Conservation (phyloP, 2,113 vertebrate genomes). For the Oxyruncus cristatus region DNA sequence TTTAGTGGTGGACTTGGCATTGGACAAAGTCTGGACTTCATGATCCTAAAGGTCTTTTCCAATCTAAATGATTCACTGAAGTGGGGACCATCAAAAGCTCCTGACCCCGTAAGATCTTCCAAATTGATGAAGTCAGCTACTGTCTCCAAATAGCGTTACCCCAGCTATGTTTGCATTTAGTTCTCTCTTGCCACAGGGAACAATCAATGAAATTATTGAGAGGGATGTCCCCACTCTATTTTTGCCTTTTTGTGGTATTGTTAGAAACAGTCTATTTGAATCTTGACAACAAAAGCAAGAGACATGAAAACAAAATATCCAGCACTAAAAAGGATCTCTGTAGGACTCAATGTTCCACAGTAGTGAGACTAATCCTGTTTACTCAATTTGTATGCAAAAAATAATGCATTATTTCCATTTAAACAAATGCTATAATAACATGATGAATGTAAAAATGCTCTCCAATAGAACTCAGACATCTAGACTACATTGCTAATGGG, state of each 20-base stretch:
- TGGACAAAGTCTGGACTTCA: neutral
- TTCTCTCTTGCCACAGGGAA: neutral
- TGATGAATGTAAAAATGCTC: neutral
- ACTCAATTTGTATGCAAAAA: conserved; percentile 18
- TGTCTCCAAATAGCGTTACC: neutral
- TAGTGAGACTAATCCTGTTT: conserved; percentile 30
- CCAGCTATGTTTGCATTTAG: neutral
- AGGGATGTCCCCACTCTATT: neutral
- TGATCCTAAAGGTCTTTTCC: neutral
- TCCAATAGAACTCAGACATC: neutral
- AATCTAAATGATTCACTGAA: neutral
- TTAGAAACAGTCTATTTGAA: neutral
- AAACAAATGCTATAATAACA: conserved; percentile 21
- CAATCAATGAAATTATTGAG: neutral
- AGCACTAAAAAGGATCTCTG: neutral
- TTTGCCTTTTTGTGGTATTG: neutral
- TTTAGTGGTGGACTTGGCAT: neutral
- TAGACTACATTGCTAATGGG: neutral
- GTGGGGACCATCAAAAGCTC: neutral
- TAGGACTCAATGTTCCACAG: neutral
- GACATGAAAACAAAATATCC: neutral
- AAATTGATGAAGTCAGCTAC: neutral
- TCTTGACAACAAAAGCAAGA: neutral
- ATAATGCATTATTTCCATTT: conserved; percentile 29
- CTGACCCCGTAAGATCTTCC: neutral